Conservation (phyloP, 1,140 invertebrate species). For the Hyphantria cunea region DNA sequence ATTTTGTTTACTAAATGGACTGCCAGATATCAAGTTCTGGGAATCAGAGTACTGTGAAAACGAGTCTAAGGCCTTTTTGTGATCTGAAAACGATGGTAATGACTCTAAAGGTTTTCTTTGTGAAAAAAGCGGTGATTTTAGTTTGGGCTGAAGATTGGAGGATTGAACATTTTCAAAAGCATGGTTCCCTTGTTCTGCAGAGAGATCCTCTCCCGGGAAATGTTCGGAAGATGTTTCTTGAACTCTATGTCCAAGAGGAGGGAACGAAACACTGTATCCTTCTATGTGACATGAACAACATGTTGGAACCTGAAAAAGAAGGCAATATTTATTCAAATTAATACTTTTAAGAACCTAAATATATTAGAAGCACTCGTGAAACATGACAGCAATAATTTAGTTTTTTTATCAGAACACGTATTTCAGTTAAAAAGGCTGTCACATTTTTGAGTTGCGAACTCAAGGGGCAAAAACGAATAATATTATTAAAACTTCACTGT, state of each 20-base stretch:
- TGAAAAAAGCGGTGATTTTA: conserved; percentile 57
- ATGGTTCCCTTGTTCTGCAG: conserved; percentile 67
- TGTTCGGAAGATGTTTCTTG: conserved; percentile 75
- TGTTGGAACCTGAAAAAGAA: conserved; percentile 85
- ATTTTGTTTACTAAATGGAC: conserved; percentile 52
- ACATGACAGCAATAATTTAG: no score
- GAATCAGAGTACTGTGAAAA: conserved; percentile 60
- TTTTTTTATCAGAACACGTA: no score
- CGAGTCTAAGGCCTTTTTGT: conserved; percentile 56
- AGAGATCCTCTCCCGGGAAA: conserved; percentile 77
- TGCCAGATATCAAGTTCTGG: conserved; percentile 65
- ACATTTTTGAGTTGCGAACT: no score
- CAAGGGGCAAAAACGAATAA: no score
- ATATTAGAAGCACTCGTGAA: no score
- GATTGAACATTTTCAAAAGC: conserved; percentile 74
- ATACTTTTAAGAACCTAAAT: no score
- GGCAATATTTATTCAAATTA: no score
- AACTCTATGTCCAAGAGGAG: conserved; percentile 76
- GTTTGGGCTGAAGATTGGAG: conserved; percentile 57
- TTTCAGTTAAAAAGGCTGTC: no score
- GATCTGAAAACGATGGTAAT: conserved; percentile 59
- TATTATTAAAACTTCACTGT: no score
- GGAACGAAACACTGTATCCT: conserved; percentile 86
- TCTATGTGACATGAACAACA: conserved; percentile 93
- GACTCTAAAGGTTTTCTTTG: conserved; percentile 59